Conservation (phyloP, 2,888 invertebrate genomes). For the Muschampia plurimacula region DNA sequence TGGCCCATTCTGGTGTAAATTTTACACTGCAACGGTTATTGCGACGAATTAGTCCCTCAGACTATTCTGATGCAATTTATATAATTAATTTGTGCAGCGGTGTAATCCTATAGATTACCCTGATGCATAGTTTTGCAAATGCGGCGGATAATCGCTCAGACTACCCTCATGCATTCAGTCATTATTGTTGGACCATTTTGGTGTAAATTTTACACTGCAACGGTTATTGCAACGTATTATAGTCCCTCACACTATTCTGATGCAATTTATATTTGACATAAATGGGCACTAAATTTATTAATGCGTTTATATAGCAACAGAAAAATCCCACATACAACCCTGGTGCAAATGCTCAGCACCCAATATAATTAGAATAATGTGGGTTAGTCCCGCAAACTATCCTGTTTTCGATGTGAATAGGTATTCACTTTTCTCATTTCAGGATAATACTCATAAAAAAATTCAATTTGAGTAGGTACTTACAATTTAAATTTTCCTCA, state of each 20-base stretch:
- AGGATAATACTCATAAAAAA: background rate
- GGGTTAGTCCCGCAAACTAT: too few relatives aligned
- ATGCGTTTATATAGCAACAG: background rate
- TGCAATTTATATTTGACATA: background rate
- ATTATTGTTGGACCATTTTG: too few relatives aligned
- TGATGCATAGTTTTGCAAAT: background rate
- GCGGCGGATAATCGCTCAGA: too few relatives aligned
- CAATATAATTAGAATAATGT: background rate
- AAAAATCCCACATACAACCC: background rate
- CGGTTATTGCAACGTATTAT: background rate
- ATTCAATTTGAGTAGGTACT: background rate
- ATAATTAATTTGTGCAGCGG: background rate
- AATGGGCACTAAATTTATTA: background rate
- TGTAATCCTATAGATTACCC: background rate
- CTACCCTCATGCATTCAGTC: too few relatives aligned
- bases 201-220: background rate
- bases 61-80: background rate
- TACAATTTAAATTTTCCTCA: background rate
- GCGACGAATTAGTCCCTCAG: background rate
- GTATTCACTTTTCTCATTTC: background rate
- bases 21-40: background rate
- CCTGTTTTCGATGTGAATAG: too few relatives aligned
- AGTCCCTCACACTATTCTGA: background rate
- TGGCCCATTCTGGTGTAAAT: too few relatives aligned
- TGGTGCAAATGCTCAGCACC: background rate